phyloP scores from a whole-genome alignment of 2,797 vertebrate genomes.

The Sylvilagus floridanus region DNA sequence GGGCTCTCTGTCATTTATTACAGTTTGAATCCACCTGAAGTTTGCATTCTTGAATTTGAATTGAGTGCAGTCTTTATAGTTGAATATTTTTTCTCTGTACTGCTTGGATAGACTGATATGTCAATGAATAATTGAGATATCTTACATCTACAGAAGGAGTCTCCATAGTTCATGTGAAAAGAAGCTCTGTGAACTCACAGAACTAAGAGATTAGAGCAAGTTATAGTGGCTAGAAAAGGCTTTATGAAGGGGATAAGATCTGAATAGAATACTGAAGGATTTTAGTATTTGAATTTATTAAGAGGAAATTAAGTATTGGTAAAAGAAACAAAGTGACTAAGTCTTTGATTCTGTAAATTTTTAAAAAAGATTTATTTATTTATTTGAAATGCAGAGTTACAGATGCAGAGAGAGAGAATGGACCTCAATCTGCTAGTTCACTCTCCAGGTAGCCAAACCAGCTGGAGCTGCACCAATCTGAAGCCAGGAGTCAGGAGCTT shows the following conservation, averaged over 20 bases:
- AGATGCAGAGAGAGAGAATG: no score
- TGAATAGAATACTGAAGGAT: conserved; percentile 46
- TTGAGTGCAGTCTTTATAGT: not conserved
- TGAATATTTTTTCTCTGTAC: conserved; percentile 36
- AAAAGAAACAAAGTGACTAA: not conserved
- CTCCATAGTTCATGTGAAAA: conserved; percentile 49
- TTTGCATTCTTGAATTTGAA: conserved; percentile 63
- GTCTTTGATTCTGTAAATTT: not conserved
- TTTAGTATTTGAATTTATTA: conserved; percentile 23
- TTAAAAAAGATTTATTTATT: no score
- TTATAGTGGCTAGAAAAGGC: conserved; percentile 44
- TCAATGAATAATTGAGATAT: conserved; percentile 50
- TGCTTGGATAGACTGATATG: conserved; percentile 6
- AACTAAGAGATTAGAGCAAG: conserved; percentile 34
- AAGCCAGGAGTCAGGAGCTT: no score
- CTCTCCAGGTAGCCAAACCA: no score
- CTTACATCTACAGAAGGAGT: conserved; percentile 22
- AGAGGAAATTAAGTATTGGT: conserved; percentile 48
- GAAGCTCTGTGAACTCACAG: conserved; percentile 20
- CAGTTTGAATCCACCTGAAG: not conserved
- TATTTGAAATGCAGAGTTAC: no score
- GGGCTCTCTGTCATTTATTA: not conserved
- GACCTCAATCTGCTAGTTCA: no score
- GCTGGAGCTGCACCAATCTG: no score
- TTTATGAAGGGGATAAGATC: conserved; percentile 24